A percentile compares a stretch with the other conserved stretches of the same genome.
phyloP scores from a whole-genome alignment of 2,888 invertebrate species.

The Macroteleia sp. region DNA sequence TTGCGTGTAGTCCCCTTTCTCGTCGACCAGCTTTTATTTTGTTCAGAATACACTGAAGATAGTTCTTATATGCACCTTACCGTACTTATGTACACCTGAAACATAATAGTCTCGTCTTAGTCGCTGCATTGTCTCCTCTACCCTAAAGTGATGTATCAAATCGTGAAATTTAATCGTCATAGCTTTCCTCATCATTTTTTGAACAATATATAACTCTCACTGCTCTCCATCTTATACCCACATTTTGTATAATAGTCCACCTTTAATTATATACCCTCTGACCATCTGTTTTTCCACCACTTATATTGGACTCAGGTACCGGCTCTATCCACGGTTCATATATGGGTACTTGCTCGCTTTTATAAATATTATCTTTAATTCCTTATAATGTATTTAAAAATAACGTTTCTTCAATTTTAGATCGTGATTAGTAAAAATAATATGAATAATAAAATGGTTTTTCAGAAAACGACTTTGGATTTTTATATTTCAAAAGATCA shows the following conservation, averaged over 20 bases:
- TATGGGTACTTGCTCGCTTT: slow-evolving; percentile 8
- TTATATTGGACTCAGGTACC: background rate
- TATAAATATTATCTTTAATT: too few relatives aligned
- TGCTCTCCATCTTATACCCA: too few relatives aligned
- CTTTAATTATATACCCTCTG: background rate
- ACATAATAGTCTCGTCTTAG: slow-evolving; percentile 35
- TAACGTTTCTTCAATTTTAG: too few relatives aligned
- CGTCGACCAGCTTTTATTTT: slow-evolving; percentile 3
- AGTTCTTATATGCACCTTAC: slow-evolving; percentile 1
- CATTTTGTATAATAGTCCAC: too few relatives aligned
- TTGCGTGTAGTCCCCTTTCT: slow-evolving; percentile 3
- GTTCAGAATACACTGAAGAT: slow-evolving; percentile 14
- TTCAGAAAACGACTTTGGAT: too few relatives aligned
- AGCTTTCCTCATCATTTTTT: slow-evolving; percentile 6
- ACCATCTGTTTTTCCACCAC: background rate
- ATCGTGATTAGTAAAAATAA: too few relatives aligned
- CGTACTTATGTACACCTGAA: slow-evolving; percentile 12
- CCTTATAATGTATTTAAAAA: too few relatives aligned
- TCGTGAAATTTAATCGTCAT: background rate
- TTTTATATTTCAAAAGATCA: too few relatives aligned
- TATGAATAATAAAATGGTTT: too few relatives aligned
- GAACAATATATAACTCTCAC: too few relatives aligned
- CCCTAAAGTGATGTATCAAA: background rate
- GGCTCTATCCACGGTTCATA: background rate
- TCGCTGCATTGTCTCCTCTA: background rate